Base-by-base conservation (phyloP, 2,113 vertebrate genomes). In the Hipposideros armiger region DNA sequence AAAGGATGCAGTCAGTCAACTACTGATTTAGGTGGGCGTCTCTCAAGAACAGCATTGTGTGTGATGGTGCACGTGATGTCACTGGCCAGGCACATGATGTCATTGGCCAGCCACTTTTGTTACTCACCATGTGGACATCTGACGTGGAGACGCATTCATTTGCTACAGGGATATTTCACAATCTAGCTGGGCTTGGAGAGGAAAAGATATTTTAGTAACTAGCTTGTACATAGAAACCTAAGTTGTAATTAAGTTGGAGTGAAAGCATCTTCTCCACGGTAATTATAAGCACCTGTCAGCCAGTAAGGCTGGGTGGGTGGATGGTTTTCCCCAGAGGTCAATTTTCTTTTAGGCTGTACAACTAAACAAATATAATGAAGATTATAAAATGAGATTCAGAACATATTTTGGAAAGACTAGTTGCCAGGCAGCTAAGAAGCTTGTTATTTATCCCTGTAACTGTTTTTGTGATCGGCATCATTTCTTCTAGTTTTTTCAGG, bases 31-130 rank as follows among this genome's bases (percentile, higher is more conserved):
- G 22, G 40, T 15, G 20, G 67, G 32, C 56, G 3, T 64, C 17
- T 45, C 5, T 93, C 45, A 11, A 20, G 3, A 30, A 14, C 19
- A 64, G 0, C 45, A 74, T 17, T n/a, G 17, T 22, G 11, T 3
- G 26, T 62, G 67, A 36, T 87, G 45, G 13, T 20, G 30, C 4
- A 0, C 0, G 28, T 19, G 56, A 5, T 17, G 2, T 32, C 14
- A 10, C 3, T 28, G 32, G 45, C 83, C 20, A n/a, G 78, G 58
- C 14, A 4, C 11, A 9, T 3, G 56, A 5, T 17, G 2, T 32
- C 14, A 10, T 4, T 28, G 32, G 45, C 83, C 20, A n/a, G 78
- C 66, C 14, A 4, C 11, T 26, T 15, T 24, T 42, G 24, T 60
- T 26, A 45, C 17, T 28, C 77, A 74, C 11, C 56, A n/a, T 1